Evolutionary conservation across 2,113 vertebrate species (phyloP).

Genomic region (Scolopax mira): DNA sequence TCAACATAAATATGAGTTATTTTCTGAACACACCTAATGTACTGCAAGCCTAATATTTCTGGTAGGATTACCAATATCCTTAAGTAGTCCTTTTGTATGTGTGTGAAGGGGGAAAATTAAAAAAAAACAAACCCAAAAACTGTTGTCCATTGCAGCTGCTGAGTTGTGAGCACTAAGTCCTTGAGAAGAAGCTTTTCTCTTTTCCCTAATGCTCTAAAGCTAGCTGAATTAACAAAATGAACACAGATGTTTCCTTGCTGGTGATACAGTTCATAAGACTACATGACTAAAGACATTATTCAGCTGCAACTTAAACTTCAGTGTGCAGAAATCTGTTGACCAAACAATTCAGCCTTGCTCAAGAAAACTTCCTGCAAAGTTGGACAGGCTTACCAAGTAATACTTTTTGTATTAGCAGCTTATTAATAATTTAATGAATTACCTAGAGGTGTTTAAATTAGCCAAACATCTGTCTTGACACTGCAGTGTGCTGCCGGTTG

Average conservation of each 20-base stretch:
- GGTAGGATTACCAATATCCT: not conserved
- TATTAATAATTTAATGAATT: not conserved
- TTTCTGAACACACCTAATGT: not conserved
- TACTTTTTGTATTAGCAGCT: not conserved
- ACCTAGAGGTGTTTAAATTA: not conserved
- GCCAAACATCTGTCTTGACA: not conserved
- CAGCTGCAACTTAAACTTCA: not conserved
- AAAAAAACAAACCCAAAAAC: not conserved
- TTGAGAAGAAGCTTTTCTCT: conserved; percentile 30
- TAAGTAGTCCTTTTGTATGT: not conserved
- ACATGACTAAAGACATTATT: not conserved
- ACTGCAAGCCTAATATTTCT: not conserved
- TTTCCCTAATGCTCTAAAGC: conserved; percentile 25
- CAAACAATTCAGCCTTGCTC: not conserved
- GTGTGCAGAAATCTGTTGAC: not conserved
- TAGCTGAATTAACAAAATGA: conserved; percentile 48
- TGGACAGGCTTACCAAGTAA: not conserved
- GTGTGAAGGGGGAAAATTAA: not conserved
- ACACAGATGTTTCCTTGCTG: conserved; percentile 54
- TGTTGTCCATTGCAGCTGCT: conserved; percentile 17
- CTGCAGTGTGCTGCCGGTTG: not conserved
- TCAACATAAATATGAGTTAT: not conserved
- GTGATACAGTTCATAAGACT: conserved; percentile 3
- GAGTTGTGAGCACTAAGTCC: not conserved
- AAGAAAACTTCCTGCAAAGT: not conserved